Percentiles rank a stretch among this genome's conserved stretches.
Evolutionary conservation across 2,888 invertebrate species (phyloP).

Genomic region (Dryadula phaetusa): DNA sequence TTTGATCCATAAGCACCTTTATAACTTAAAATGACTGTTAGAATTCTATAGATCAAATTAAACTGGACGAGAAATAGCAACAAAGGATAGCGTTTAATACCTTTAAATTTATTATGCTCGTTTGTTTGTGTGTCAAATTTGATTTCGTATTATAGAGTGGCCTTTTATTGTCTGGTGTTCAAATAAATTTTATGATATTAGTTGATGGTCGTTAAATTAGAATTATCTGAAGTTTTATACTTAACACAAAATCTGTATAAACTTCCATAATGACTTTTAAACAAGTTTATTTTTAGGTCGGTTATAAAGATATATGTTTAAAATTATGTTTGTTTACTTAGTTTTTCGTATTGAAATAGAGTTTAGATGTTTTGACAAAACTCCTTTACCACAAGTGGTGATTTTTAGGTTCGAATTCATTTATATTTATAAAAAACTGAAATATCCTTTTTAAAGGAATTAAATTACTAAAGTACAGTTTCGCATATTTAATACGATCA

Average conservation of each 20-base stretch:
- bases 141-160: constrained; percentile 72
- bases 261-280: neutral
- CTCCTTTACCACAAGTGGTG: too few species aligned
- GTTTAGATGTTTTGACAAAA: neutral
- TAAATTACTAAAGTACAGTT: too few species aligned
- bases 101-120: constrained; percentile 75
- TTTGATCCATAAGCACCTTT: constrained; percentile 46
- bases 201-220: constrained; percentile 54
- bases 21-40: neutral
- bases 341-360: neutral
- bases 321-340: neutral
- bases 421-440: too few species aligned
- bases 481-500: too few species aligned
- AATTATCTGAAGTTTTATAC: constrained; percentile 46
- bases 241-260: constrained; percentile 7
- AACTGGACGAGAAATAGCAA: constrained; percentile 52
- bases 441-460: too few species aligned
- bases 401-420: too few species aligned
- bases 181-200: constrained; percentile 69
- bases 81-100: constrained; percentile 73
- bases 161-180: constrained; percentile 65
- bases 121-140: constrained; percentile 70
- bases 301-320: neutral
- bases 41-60: constrained; percentile 48
- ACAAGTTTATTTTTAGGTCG: neutral